Evolutionary conservation across 2,888 invertebrate species (phyloP), one percentile per base, ranked within the genome.

Genomic region (Mythimna lalbum): DNA sequence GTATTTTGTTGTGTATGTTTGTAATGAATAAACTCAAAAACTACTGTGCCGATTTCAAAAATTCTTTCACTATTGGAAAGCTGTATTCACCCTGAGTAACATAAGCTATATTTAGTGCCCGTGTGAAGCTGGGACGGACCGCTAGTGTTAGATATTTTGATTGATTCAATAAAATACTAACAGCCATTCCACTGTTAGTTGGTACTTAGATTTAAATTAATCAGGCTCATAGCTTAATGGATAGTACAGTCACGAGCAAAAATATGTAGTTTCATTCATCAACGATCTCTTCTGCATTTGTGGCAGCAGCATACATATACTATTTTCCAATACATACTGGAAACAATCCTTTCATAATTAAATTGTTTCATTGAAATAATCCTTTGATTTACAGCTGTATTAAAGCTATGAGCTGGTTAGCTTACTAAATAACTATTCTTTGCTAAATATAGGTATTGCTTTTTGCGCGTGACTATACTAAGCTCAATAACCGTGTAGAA

Each of bases 391-490:
- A 5, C 5, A 43, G 17, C 17, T 5, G 14, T 14, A 39, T 4
- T 43, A 43, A 6, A 43, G 43, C 5, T 43, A 43, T 43, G 17
- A 17, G 43, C 43, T 43, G 43, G 4, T 43, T 17, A 43, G 5
- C 17, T 43, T 17, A 19, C 1, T 43, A 43, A 5, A 43, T 17
- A 36, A 21, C 1, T 9, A 4, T 43, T 50, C 50, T 31, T n/a
- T 71, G 9, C 6, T 19, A 39, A 49, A 6, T 31, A 1, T 57
- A 39, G 39, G 39, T 39, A 53, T 36, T 23, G 19, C 21, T 7
- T 53, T 68, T 27, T 75, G 67, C n/a, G 2, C 33, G 49, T 56
- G 31, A 39, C 4, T 49, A 23, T 56, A 56, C 49, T 31, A 4
- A 12, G 27, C 47, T 39, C 31, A 53, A 53, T n/a, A 55, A 5